phyloP scores from a whole-genome alignment of 64 coral and sea anemone genomes.

The Cladopsammia gracilis region DNA sequence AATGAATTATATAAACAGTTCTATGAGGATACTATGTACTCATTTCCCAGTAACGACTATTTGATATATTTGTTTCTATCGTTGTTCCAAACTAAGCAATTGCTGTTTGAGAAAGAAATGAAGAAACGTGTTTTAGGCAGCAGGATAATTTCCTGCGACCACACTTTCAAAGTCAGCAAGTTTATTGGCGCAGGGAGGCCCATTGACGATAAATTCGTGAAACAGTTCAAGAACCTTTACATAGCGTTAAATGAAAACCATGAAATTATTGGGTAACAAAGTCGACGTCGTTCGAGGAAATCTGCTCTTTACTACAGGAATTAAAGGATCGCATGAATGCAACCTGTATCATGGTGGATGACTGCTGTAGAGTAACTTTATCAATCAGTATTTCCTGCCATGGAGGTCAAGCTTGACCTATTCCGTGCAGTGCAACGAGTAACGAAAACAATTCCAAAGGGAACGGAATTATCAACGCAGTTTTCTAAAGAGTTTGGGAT shows the following conservation, averaged over 20 bases:
- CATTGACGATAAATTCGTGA: slow-evolving; percentile 31
- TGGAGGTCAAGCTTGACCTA: slow-evolving; percentile 20
- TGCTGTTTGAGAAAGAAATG: slow-evolving; percentile 34
- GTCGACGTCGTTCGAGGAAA: slow-evolving; percentile 57
- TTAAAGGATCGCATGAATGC: slow-evolving; percentile 29
- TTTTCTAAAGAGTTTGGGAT: slow-evolving; percentile 53
- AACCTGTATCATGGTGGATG: slow-evolving; percentile 26
- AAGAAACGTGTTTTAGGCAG: not conserved
- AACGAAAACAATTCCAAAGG: slow-evolving; percentile 14
- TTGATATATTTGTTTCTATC: slow-evolving; percentile 61
- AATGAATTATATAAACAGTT: slow-evolving; percentile 17
- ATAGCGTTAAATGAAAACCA: slow-evolving; percentile 52
- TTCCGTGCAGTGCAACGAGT: slow-evolving; percentile 69
- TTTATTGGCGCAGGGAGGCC: slow-evolving; percentile 46
- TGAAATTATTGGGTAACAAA: slow-evolving; percentile 44
- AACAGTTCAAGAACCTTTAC: slow-evolving; percentile 73
- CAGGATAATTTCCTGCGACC: slow-evolving; percentile 69
- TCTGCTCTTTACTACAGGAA: slow-evolving; percentile 46
- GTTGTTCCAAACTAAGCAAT: slow-evolving; percentile 20
- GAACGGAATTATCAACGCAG: not conserved
- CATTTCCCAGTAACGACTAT: slow-evolving; percentile 58
- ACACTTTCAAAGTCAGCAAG: slow-evolving; percentile 75
- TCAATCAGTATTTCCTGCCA: not conserved
- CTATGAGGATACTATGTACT: slow-evolving; percentile 35
- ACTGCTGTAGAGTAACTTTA: slow-evolving; percentile 36